These are phyloP conservation scores for Dioctria linearis DNA, from an alignment of 2,888 invertebrate species.

Conservation along the genomic window DNA sequence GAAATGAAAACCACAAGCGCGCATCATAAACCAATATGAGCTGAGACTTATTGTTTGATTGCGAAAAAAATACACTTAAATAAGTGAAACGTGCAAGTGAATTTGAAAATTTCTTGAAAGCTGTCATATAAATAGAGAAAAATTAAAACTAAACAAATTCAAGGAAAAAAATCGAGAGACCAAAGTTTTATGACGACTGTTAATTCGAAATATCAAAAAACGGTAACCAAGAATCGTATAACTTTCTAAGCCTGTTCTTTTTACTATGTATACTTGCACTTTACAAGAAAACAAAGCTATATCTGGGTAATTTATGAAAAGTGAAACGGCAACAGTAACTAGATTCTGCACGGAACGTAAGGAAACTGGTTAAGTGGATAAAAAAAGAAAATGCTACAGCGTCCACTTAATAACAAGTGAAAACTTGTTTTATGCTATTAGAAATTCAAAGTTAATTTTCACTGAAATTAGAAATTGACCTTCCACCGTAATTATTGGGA, in stretches of 20 bases:
- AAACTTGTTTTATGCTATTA: constrained; percentile 15
- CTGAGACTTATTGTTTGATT: too few species aligned
- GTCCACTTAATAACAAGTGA: constrained; percentile 1
- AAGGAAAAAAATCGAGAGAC: too few species aligned
- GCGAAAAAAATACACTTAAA: too few species aligned
- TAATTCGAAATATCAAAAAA: too few species aligned
- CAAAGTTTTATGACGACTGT: background rate
- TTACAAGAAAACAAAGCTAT: background rate
- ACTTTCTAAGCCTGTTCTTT: background rate
- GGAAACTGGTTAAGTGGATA: constrained; percentile 25
- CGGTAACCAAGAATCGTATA: background rate
- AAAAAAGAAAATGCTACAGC: constrained; percentile 1
- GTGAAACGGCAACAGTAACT: constrained; percentile 18
- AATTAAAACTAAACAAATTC: too few species aligned
- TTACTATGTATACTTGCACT: background rate
- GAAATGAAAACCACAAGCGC: too few species aligned
- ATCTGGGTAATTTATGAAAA: constrained; percentile 4
- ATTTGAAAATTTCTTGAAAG: too few species aligned
- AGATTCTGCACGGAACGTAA: constrained; percentile 15
- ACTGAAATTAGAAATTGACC: constrained; percentile 42
- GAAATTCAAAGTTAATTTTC: constrained; percentile 37
- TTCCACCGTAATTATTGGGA: background rate
- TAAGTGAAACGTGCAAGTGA: too few species aligned
- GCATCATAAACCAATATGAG: too few species aligned
- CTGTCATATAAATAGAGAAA: too few species aligned